Percentiles rank a stretch among this genome's conserved stretches.
These are phyloP conservation scores for Lacerta viridis DNA, from an alignment of 2,797 vertebrate genomes.

Conservation along the genomic window DNA sequence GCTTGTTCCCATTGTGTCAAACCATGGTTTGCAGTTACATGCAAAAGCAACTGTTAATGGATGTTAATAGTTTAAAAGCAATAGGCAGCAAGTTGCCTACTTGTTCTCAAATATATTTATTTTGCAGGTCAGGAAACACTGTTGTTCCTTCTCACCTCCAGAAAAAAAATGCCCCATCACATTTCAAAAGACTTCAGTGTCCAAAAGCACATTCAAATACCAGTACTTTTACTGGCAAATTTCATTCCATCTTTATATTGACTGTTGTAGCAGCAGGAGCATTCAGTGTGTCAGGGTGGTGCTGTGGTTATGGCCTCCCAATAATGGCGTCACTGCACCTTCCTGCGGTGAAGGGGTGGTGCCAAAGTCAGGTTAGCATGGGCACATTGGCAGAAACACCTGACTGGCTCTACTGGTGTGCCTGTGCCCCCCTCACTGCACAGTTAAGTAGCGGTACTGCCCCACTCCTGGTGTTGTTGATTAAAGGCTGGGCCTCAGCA, in stretches of 20 bases:
- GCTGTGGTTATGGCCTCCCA: too few relatives aligned
- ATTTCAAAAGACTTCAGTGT: neutral
- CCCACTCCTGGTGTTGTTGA: neutral
- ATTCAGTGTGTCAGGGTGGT: too few relatives aligned
- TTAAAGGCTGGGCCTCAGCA: neutral
- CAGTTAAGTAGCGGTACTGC: too few relatives aligned
- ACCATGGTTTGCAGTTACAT: neutral
- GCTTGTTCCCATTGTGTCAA: neutral
- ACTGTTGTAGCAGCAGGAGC: neutral
- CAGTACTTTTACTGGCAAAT: neutral
- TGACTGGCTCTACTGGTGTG: too few relatives aligned
- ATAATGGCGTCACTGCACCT: too few relatives aligned
- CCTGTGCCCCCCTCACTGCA: too few relatives aligned
- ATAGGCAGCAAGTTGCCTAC: neutral
- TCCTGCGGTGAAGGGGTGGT: too few relatives aligned
- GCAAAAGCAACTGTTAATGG: neutral
- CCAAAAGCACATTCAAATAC: neutral
- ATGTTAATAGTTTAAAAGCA: neutral
- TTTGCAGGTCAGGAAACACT: neutral
- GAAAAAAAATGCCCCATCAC: neutral
- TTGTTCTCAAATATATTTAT: neutral
- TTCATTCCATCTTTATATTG: neutral
- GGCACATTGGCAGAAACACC: too few relatives aligned
- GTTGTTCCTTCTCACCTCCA: rapidly evolving
- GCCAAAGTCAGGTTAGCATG: too few relatives aligned